Evolutionary conservation across 2,797 vertebrate genomes (phyloP).

Genomic region (Phataginus tetradactyla): DNA sequence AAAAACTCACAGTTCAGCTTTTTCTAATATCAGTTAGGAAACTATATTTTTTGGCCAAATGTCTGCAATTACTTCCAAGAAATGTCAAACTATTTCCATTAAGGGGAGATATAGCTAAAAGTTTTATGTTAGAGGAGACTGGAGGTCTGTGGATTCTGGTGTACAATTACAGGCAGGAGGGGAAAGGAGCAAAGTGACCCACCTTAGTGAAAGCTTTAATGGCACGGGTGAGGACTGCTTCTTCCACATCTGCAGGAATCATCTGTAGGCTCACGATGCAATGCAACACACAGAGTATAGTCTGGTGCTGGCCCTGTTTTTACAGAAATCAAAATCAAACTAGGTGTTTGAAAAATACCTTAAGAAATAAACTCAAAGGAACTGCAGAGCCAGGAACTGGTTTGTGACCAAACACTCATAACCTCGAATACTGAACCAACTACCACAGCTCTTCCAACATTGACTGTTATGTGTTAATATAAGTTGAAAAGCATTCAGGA

Average conservation of each 20-base stretch:
- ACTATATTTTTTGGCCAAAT: background rate
- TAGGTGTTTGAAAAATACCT: slow-evolving; percentile 20
- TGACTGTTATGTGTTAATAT: background rate
- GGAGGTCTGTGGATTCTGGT: background rate
- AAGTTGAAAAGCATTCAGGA: background rate
- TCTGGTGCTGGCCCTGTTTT: slow-evolving; percentile 92
- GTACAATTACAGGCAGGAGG: background rate
- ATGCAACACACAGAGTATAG: slow-evolving; percentile 93
- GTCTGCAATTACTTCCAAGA: slow-evolving; percentile 1
- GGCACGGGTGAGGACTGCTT: slow-evolving; percentile 90
- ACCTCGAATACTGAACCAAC: background rate
- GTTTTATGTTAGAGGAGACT: background rate
- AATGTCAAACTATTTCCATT: background rate
- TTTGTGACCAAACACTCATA: background rate
- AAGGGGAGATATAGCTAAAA: background rate
- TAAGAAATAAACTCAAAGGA: slow-evolving; percentile 38
- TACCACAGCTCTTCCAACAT: background rate
- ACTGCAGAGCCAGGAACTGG: background rate
- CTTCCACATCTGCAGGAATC: slow-evolving; percentile 91
- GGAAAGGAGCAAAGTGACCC: slow-evolving; percentile 69
- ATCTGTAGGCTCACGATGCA: slow-evolving; percentile 91
- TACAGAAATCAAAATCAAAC: slow-evolving; percentile 53
- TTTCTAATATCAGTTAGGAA: slow-evolving; percentile 42
- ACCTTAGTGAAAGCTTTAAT: slow-evolving; percentile 96
- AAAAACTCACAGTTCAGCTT: slow-evolving; percentile 31